Percentiles rank a stretch among this genome's conserved stretches.
Conservation (phyloP, 2,113 vertebrate species). For the Pimephales promelas region DNA sequence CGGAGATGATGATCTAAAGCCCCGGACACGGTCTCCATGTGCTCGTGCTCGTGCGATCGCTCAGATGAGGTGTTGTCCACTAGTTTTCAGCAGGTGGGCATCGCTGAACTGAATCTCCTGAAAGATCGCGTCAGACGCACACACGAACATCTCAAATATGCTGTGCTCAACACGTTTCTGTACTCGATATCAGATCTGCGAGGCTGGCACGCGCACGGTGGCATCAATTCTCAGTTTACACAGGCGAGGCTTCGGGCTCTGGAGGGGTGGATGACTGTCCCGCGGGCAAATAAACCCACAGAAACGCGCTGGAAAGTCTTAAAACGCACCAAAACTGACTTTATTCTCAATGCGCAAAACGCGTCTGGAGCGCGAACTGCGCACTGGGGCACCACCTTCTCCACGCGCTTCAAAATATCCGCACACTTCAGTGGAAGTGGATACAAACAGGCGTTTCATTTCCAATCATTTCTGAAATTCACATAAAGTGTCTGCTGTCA, state of each 20-base stretch:
- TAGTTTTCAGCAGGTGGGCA: conserved; percentile 23
- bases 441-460: neutral
- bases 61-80: neutral
- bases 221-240: conserved; percentile 5
- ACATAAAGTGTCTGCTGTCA: neutral
- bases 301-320: neutral
- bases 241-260: neutral
- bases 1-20: neutral
- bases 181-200: neutral
- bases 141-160: too few relatives aligned
- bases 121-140: neutral
- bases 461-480: neutral
- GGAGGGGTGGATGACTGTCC: conserved; percentile 4
- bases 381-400: conserved; percentile 19
- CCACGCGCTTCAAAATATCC: conserved; percentile 13
- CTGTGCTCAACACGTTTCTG: too few relatives aligned
- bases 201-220: conserved; percentile 17
- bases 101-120: neutral
- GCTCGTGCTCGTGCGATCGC: neutral
- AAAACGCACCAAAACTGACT: neutral
- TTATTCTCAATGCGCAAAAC: conserved; percentile 23
- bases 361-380: conserved; percentile 9
- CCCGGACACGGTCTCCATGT: neutral
- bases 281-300: neutral
- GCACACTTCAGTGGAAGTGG: neutral